These are phyloP conservation scores for Polyodon spathula DNA, from an alignment of 2,113 vertebrate species.

Conservation along the genomic window DNA sequence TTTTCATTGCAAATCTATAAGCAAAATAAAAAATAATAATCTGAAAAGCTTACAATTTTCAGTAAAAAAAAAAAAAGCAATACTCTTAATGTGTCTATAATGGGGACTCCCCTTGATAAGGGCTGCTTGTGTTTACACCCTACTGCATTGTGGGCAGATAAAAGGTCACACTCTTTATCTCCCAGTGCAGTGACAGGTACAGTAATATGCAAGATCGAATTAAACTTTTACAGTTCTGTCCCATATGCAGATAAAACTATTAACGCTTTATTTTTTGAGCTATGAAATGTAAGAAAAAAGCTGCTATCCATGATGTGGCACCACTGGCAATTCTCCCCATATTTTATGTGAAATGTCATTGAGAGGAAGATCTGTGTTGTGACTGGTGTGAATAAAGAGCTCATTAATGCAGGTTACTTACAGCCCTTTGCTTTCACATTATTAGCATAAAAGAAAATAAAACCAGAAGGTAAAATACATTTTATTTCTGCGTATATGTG, in stretches of 20 bases:
- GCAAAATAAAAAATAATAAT: too few species aligned
- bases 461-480: constrained; percentile 21
- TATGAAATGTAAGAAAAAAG: not conserved
- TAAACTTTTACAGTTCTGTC: too few species aligned
- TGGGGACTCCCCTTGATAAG: too few species aligned
- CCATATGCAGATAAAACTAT: not conserved
- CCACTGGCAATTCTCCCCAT: constrained; percentile 4
- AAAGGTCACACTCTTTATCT: too few species aligned
- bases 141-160: too few species aligned
- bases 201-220: too few species aligned
- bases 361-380: constrained; percentile 24
- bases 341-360: constrained; percentile 17
- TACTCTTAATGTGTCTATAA: too few species aligned
- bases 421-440: constrained; percentile 21
- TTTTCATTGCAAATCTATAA: too few species aligned
- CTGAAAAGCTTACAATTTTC: too few species aligned
- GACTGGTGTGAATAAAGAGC: constrained; percentile 34
- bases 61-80: too few species aligned
- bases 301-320: not conserved
- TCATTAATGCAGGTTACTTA: constrained; percentile 34
- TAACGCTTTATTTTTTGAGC: not conserved
- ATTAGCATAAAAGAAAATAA: constrained; percentile 8
- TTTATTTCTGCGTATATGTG: constrained; percentile 47
- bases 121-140: too few species aligned
- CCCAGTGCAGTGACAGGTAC: too few species aligned